Evolutionary conservation across 2,797 vertebrate genomes (phyloP), one percentile per base, ranked within the genome.

Genomic region (Bradypodion pumilum): DNA sequence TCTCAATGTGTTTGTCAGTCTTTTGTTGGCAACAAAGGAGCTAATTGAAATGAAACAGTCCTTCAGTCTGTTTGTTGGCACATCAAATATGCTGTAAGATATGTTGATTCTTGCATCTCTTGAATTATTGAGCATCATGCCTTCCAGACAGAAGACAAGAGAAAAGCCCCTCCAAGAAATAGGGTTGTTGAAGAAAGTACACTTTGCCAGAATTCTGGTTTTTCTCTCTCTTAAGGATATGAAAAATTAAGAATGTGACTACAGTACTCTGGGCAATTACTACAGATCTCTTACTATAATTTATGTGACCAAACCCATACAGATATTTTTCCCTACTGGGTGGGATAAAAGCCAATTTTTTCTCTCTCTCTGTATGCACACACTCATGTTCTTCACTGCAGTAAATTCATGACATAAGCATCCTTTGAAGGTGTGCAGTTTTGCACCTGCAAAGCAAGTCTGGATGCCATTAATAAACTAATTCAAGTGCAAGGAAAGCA

Each of bases 21-120:
- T 95, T 96, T 97, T 97, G 97, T 97, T 94, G 92, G 94, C 92
- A 96, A 98, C 97, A 97, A 98, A 97, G 96, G 94, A 94, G 92
- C 97, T 97, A 97, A 98, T 96, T 98, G 97, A 98, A 97, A 97
- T 91, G 91, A 96, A 93, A 95, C 95, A 95, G 96, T 95, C 94
- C 94, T 95, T 96, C 95, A 95, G 96, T 94, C 97, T 96, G 96
- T 95, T 95, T 96, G 96, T 93, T 97, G 97, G 97, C 97, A 96
- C 97, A 97, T 98, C 97, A 97, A 96, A 94, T 96, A 97, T 97
- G 96, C 97, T 95, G 95, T 97, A 96, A 98, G 97, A 97, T 97
- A 96, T 97, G 95, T 95, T 94, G 96, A 96, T 97, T 96, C 95
- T 95, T 95, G 93, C 97, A 95, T 85, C 90, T 94, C 81, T 92